A percentile compares a stretch with the other conserved stretches of the same genome.
phyloP scores from a whole-genome alignment of 1,140 invertebrate genomes.

The Coelopa frigida region DNA sequence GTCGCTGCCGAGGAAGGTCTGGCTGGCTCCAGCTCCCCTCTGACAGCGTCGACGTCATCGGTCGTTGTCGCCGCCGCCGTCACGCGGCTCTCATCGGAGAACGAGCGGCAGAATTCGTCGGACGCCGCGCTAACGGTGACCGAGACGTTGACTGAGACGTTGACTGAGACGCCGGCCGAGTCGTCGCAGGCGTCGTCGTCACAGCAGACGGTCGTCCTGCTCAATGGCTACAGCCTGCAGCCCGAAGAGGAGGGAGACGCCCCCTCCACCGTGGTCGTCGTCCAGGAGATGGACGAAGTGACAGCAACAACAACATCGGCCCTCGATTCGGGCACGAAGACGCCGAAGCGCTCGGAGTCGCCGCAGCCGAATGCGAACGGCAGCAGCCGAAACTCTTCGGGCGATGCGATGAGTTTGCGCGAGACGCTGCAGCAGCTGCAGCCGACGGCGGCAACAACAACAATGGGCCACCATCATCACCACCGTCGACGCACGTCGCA shows the following conservation, averaged over 20 bases:
- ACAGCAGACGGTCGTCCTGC: slow-evolving; percentile 37
- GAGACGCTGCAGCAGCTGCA: slow-evolving; percentile 38
- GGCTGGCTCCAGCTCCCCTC: neutral
- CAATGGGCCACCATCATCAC: slow-evolving; percentile 20
- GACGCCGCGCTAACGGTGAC: slow-evolving; percentile 2
- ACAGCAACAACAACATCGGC: neutral
- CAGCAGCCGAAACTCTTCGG: slow-evolving; percentile 38
- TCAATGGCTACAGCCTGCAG: slow-evolving; percentile 35
- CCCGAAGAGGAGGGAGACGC: slow-evolving; percentile 19
- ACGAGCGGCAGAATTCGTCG: slow-evolving; percentile 7
- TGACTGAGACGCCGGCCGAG: neutral
- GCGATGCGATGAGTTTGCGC: slow-evolving; percentile 36
- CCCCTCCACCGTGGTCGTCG: neutral
- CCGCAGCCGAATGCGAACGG: too few species aligned
- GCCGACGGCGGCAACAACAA: slow-evolving; percentile 25
- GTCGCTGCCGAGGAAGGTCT: slow-evolving; percentile 7
- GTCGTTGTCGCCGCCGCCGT: slow-evolving; percentile 3
- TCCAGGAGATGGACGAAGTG: slow-evolving; percentile 2
- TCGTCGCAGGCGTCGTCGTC: slow-evolving; percentile 17
- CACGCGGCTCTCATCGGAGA: neutral
- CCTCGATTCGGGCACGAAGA: too few species aligned
- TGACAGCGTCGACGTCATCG: neutral
- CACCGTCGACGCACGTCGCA: slow-evolving; percentile 23
- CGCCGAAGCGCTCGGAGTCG: too few species aligned
- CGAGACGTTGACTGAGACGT: neutral